Evolutionary conservation across 2,888 invertebrate species (phyloP), one percentile per base, ranked within the genome.

Genomic region (Metalampra italica): DNA sequence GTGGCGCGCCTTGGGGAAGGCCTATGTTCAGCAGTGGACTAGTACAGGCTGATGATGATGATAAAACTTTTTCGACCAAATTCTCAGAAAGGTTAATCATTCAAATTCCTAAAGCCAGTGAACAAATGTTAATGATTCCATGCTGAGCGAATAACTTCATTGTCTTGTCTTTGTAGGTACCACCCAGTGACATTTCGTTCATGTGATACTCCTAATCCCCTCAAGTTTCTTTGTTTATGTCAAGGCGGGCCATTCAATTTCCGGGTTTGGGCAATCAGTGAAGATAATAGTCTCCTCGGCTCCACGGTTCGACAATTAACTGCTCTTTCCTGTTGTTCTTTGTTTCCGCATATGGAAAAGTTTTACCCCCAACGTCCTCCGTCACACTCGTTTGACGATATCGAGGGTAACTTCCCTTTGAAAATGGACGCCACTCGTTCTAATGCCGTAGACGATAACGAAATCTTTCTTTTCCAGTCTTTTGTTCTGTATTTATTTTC

Each of bases 161-260:
- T 22, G 22, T 22, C 3, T 5, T 22, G 3, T 22, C 22, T 22
- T 22, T 5, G 22, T n/a, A n/a, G n/a, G n/a, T 22, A 22, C 22
- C 22, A 22, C 22, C 22, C 22, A 3, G 22, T 22, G 22, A 22
- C 22, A 22, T 22, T 22, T 22, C 22, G 22, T 2, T 34, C 34
- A 14, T 39, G 39, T 39, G 9, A 39, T 14, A 39, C 39, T 14
- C 36, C 3, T 7, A 36, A 36, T n/a, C n/a, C 36, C 36, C 36
- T n/a, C 36, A n/a, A 39, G 39, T 12, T 13, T 39, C 47, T 50
- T 49, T 53, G 48, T 52, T 44, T 44, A 37, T 41, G 34, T 52
- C 51, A 37, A 52, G 49, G 39, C 29, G 39, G 43, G 37, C 42
- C 49, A 53, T 51, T 48, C 53, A 52, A 53, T 55, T 43, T 51